Conservation (phyloP, 2,797 vertebrate genomes). For the Lemur catta region DNA sequence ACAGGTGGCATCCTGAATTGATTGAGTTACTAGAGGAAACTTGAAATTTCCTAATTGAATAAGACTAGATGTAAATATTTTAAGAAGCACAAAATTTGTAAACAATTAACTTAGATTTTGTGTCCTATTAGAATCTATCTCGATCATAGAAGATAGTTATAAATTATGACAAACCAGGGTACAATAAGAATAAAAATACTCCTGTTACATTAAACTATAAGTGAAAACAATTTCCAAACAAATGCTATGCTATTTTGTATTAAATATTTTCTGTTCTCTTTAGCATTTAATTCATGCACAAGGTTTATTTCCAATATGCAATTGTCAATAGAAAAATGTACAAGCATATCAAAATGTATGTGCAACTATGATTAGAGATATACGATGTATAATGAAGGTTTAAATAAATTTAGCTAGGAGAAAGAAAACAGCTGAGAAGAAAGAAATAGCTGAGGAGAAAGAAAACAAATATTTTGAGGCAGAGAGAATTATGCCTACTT, state of each 20-base stretch:
- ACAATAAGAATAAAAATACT: background rate
- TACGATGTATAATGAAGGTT: background rate
- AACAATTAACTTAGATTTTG: background rate
- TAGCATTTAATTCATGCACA: background rate
- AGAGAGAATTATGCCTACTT: background rate
- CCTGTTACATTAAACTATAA: background rate
- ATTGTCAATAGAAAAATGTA: background rate
- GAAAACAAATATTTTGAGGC: background rate
- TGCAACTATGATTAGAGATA: background rate
- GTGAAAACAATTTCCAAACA: background rate
- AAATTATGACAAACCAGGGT: background rate
- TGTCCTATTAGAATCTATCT: background rate
- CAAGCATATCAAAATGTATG: background rate
- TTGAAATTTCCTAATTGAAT: background rate
- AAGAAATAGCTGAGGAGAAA: background rate
- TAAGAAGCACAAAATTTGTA: background rate
- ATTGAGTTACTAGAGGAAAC: background rate
- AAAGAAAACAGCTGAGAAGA: background rate
- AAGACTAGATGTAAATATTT: background rate
- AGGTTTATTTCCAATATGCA: background rate
- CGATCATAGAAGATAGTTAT: background rate
- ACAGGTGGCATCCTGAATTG: background rate
- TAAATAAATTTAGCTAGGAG: background rate
- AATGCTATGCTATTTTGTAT: background rate
- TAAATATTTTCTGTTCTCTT: conserved; percentile 4